Base-by-base conservation (phyloP, 2,797 vertebrate genomes). In the Enoplosus armatus region DNA sequence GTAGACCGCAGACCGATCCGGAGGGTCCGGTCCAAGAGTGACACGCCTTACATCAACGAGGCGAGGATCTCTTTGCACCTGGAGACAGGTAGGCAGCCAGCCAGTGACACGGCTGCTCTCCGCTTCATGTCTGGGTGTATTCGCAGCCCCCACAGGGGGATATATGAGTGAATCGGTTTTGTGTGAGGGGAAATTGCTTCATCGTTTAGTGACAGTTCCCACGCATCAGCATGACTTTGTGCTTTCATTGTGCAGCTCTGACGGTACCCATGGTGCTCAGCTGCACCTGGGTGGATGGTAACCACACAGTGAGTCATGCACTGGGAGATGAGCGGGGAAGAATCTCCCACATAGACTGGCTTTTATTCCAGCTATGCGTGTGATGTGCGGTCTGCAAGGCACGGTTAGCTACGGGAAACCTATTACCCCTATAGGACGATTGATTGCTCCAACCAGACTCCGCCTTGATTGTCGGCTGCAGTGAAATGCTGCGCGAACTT, bases 41-140 rank as follows among this genome's bases (percentile, higher is more conserved):
- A 98, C 95, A 98, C 98, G 79, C 98, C 98, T 43, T 98, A 98
- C 94, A 97, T 98, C 85, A 96, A 95, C 24, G 97, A 98, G 94
- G 97, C 97, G 90, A 92, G 98, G 91, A 97, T 98, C 93, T 97
- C 97, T 70, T 93, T 98, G 89, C 97, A 98, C 94, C 96, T 98
- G 85, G 96, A 96, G 84, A 96, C 97, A 97, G 97, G 97, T 98
- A 96, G 94, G 90, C 82, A 61, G 60, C 31, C 55, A 1, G 64
- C 37, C 58, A 16, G 64, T 22, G 41, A 29, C 68, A 9, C 55
- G 27, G 75, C 72, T 45, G 71, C 80, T 70, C 54, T 2, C 11
- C 37, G 0, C 75, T 26, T 27, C 58, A 31, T 68, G 80, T 70
- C 76, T 60, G 83, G 63, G 48, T 55, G 68, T 43, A 47, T 79